These are phyloP conservation scores for Volucella inflata DNA, from an alignment of 2,888 invertebrate genomes.

Conservation along the genomic window DNA sequence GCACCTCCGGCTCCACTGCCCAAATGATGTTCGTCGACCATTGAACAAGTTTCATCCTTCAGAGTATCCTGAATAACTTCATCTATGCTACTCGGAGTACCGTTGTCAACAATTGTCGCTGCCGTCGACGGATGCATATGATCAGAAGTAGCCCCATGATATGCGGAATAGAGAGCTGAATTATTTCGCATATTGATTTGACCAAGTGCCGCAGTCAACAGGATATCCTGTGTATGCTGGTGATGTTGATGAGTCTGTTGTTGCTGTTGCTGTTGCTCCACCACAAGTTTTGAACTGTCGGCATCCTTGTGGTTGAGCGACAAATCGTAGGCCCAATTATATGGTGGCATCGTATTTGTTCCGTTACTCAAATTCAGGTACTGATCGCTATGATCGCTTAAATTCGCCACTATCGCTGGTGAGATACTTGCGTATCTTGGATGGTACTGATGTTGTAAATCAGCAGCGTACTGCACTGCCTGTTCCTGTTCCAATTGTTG, in stretches of 20 bases:
- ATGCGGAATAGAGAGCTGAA: slow-evolving; percentile 79
- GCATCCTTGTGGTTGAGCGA: slow-evolving; percentile 78
- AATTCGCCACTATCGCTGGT: slow-evolving; percentile 60
- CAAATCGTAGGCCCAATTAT: slow-evolving; percentile 79
- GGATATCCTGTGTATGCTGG: slow-evolving; percentile 78
- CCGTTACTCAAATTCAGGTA: slow-evolving; percentile 78
- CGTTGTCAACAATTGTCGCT: slow-evolving; percentile 63
- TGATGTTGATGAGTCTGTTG: slow-evolving; percentile 76
- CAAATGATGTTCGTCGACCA: slow-evolving; percentile 80
- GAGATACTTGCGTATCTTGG: slow-evolving; percentile 59
- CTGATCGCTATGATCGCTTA: slow-evolving; percentile 76
- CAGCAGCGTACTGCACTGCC: slow-evolving; percentile 39
- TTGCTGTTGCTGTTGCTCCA: slow-evolving; percentile 53
- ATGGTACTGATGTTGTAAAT: slow-evolving; percentile 62
- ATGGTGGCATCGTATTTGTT: slow-evolving; percentile 76
- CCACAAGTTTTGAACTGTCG: slow-evolving; percentile 62
- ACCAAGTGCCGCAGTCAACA: slow-evolving; percentile 71
- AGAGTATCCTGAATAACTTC: slow-evolving; percentile 84
- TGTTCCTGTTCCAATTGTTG: slow-evolving; percentile 77
- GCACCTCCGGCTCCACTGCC: slow-evolving; percentile 47
- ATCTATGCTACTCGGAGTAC: slow-evolving; percentile 81
- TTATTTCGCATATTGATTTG: slow-evolving; percentile 80
- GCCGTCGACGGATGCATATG: slow-evolving; percentile 70
- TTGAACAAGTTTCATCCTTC: slow-evolving; percentile 82
- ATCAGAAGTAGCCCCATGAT: slow-evolving; percentile 52